These are phyloP conservation scores for Tokudaia tokunoshimensis DNA, from an alignment of 2,797 vertebrate genomes.

Conservation along the genomic window DNA sequence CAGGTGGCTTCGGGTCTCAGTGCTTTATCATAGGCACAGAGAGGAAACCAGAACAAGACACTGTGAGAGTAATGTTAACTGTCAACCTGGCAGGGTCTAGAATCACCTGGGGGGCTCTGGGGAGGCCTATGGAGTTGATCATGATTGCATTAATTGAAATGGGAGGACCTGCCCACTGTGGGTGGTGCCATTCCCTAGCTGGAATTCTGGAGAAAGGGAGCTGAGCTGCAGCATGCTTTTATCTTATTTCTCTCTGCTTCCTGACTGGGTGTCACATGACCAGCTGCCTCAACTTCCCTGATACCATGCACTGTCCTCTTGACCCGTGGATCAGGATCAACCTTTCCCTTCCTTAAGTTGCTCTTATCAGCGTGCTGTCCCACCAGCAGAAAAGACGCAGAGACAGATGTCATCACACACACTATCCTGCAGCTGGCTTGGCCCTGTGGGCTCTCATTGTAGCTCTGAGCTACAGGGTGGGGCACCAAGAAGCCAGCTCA, in stretches of 20 bases:
- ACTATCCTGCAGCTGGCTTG: neutral
- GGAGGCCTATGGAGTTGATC: neutral
- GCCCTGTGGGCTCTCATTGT: fast-evolving
- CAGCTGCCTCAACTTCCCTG: neutral
- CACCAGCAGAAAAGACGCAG: too few relatives aligned
- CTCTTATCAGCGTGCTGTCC: neutral
- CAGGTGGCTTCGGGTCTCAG: neutral
- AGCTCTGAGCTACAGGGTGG: fast-evolving
- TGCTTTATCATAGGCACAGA: neutral
- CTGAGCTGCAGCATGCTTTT: neutral
- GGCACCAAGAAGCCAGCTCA: neutral
- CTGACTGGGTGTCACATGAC: neutral
- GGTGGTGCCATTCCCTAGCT: neutral
- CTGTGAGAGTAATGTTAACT: neutral
- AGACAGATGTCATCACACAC: neutral
- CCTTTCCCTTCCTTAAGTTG: neutral
- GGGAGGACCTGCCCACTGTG: neutral
- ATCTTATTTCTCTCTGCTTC: neutral
- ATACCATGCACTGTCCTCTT: neutral
- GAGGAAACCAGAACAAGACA: neutral
- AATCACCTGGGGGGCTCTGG: neutral
- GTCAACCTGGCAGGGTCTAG: neutral
- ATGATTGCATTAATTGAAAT: neutral
- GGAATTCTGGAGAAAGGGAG: neutral
- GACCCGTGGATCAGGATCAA: neutral